Percentiles rank a stretch among this genome's conserved stretches.
phyloP scores from a whole-genome alignment of 2,888 invertebrate genomes.

The Hartigia nigra region DNA sequence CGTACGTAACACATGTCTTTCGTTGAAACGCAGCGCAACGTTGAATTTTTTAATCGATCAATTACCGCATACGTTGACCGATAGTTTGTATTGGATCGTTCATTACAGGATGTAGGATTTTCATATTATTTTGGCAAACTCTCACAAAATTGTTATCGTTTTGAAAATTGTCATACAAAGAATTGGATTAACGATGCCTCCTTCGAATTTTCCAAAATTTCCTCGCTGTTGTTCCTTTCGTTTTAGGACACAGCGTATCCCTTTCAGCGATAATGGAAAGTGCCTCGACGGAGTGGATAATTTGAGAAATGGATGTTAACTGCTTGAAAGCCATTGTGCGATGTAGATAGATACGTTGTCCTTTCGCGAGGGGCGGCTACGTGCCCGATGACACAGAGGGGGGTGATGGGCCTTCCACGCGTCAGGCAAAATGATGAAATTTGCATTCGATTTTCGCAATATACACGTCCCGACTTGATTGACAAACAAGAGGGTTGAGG shows the following conservation, averaged over 20 bases:
- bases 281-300: not conserved
- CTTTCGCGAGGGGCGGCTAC: not conserved
- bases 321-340: not conserved
- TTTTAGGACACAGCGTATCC: not conserved
- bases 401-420: not conserved
- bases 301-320: not conserved
- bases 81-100: no score
- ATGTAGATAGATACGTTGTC: not conserved
- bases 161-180: not conserved
- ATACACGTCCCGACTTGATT: slow-evolving; percentile 35
- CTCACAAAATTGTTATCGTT: not conserved
- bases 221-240: not conserved
- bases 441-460: slow-evolving; percentile 40
- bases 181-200: not conserved
- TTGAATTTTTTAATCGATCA: no score
- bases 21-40: no score
- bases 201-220: not conserved
- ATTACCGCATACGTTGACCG: no score
- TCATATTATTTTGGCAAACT: not conserved
- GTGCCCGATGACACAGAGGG: not conserved
- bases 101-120: no score
- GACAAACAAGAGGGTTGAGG: slow-evolving; percentile 36
- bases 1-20: not conserved
- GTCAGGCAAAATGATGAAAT: slow-evolving; percentile 38
- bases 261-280: not conserved